These are phyloP conservation scores for Lasioglossum albipes DNA, from an alignment of 1,140 invertebrate species.

Conservation along the genomic window DNA sequence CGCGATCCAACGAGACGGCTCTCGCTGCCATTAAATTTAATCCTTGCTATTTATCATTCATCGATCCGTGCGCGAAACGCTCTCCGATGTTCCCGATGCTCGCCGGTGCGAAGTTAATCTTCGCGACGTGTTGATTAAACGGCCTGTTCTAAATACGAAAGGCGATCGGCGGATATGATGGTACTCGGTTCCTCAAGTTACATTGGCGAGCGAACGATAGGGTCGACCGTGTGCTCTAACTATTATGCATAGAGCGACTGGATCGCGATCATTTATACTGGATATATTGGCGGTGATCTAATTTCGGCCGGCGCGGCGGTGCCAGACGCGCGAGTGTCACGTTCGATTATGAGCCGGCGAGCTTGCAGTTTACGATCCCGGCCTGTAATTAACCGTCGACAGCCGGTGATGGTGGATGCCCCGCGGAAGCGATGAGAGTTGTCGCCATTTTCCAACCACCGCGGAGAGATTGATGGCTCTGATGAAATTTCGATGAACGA, in stretches of 20 bases:
- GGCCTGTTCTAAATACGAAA: conserved; percentile 42
- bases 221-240: too few species aligned
- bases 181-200: conserved; percentile 29
- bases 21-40: not conserved
- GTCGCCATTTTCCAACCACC: not conserved
- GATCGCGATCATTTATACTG: conserved; percentile 60
- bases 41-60: conserved; percentile 20
- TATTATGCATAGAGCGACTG: not conserved
- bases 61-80: conserved; percentile 2
- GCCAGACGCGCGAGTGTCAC: conserved; percentile 51
- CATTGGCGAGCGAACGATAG: not conserved
- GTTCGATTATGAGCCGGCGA: conserved; percentile 50
- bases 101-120: conserved; percentile 16
- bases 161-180: conserved; percentile 28
- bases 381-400: conserved; percentile 44
- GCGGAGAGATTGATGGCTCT: not conserved
- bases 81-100: conserved; percentile 1
- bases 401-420: not conserved
- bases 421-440: not conserved
- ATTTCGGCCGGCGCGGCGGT: conserved; percentile 47
- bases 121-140: conserved; percentile 43
- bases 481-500: not conserved
- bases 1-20: not conserved
- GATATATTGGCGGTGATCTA: conserved; percentile 63
- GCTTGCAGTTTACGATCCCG: conserved; percentile 17